Conservation (phyloP, 2,888 invertebrate species). For the Lasioglossum zephyrum region DNA sequence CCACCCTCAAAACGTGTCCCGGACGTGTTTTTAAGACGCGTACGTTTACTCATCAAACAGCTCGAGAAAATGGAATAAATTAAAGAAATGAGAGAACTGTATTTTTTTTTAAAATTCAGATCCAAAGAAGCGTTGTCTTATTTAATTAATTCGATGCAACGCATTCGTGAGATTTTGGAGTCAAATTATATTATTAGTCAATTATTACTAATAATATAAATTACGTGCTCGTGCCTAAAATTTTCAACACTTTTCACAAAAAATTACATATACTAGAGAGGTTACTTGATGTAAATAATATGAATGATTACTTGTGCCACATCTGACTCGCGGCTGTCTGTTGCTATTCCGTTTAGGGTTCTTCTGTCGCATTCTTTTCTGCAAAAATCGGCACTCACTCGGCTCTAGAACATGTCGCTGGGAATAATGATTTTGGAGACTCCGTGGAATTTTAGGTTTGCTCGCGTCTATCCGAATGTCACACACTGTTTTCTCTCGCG, state of each 20-base stretch:
- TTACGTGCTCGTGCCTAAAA: background rate
- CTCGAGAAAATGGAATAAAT: background rate
- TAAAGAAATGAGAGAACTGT: background rate
- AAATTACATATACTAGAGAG: background rate
- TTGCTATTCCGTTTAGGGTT: conserved; percentile 2
- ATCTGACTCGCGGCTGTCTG: background rate
- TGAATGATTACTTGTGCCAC: conserved; percentile 17
- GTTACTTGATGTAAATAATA: background rate
- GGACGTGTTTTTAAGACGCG: background rate
- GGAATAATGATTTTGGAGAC: conserved; percentile 29
- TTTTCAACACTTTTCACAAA: background rate
- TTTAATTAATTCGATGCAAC: background rate
- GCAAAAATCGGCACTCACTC: background rate
- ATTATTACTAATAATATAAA: no score
- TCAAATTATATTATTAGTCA: background rate
- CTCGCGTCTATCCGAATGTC: conserved; percentile 14
- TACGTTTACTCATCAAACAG: background rate
- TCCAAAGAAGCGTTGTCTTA: background rate
- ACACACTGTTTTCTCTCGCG: conserved; percentile 4
- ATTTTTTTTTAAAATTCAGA: background rate
- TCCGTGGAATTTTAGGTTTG: conserved; percentile 24
- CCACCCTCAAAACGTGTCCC: background rate
- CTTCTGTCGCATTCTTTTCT: conserved; percentile 43
- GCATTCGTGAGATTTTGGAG: background rate
- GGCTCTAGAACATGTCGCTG: conserved; percentile 24